Evolutionary conservation across 2,113 vertebrate genomes (phyloP).

Genomic region (Telmatochromis brachygnathus): DNA sequence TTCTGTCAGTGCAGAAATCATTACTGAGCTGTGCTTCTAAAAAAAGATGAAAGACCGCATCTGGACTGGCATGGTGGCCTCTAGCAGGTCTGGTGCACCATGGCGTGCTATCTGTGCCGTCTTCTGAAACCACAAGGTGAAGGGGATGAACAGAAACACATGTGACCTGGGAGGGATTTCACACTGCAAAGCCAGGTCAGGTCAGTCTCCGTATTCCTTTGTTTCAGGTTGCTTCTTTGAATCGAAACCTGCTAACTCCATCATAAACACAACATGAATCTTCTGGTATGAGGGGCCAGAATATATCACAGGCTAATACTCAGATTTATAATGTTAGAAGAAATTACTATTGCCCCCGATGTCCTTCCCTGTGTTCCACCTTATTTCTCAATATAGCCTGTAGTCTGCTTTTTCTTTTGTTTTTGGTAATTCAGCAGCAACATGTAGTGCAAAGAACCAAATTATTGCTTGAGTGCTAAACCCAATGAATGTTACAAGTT

Average conservation of each 20-base stretch:
- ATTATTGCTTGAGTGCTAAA: not conserved
- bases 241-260: slow-evolving; percentile 46
- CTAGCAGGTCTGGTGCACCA: slow-evolving; percentile 24
- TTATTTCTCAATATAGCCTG: not conserved
- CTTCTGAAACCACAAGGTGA: slow-evolving; percentile 59
- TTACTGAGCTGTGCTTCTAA: slow-evolving; percentile 45
- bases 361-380: not conserved
- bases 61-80: slow-evolving; percentile 48
- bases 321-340: slow-evolving; percentile 12
- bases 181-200: slow-evolving; percentile 52
- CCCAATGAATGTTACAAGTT: not conserved
- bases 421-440: not conserved
- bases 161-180: slow-evolving; percentile 66
- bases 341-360: not conserved
- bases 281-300: slow-evolving; percentile 34
- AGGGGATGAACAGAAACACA: slow-evolving; percentile 62
- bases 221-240: slow-evolving; percentile 49
- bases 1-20: slow-evolving; percentile 55
- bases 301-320: slow-evolving; percentile 11
- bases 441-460: not conserved
- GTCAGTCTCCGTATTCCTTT: slow-evolving; percentile 48
- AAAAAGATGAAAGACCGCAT: slow-evolving; percentile 59
- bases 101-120: slow-evolving; percentile 53
- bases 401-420: not conserved
- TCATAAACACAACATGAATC: slow-evolving; percentile 62